These are phyloP conservation scores for Sclerodermus sp. DNA, from an alignment of 2,888 invertebrate genomes.

Conservation along the genomic window DNA sequence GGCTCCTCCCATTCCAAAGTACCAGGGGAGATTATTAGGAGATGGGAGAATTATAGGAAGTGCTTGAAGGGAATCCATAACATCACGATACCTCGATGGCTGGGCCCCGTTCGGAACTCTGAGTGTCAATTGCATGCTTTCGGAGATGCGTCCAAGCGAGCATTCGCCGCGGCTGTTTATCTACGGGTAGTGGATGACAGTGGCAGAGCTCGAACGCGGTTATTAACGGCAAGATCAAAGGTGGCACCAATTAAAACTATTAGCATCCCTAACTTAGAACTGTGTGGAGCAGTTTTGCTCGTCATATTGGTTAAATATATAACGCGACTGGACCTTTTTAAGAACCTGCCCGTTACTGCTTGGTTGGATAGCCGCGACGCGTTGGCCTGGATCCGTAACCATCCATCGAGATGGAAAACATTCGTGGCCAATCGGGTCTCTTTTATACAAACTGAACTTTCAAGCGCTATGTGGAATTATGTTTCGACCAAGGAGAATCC, in stretches of 20 bases:
- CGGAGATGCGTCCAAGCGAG: too few species aligned
- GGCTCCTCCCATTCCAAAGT: too few species aligned
- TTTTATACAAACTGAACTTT: not conserved
- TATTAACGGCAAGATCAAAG: too few species aligned
- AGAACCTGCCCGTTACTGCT: not conserved
- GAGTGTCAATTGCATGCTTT: too few species aligned
- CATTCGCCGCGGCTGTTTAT: too few species aligned
- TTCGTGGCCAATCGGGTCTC: constrained; percentile 5
- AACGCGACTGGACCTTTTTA: not conserved
- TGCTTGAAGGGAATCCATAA: too few species aligned
- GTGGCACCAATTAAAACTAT: constrained; percentile 1
- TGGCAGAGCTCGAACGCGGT: too few species aligned
- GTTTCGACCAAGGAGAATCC: not conserved
- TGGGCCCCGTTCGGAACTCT: too few species aligned
- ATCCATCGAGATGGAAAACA: constrained; percentile 1
- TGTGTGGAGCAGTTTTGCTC: not conserved
- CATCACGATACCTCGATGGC: too few species aligned
- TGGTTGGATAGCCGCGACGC: constrained; percentile 1
- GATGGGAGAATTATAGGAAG: too few species aligned
- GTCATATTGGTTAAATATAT: not conserved
- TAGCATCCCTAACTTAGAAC: not conserved
- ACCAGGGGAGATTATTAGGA: not conserved
- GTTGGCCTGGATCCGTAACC: not conserved
- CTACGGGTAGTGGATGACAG: too few species aligned
- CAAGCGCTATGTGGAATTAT: not conserved